Percentiles rank a stretch among this genome's conserved stretches.
phyloP scores from a whole-genome alignment of 2,797 vertebrate genomes.

The Lycodopsis pacificus region DNA sequence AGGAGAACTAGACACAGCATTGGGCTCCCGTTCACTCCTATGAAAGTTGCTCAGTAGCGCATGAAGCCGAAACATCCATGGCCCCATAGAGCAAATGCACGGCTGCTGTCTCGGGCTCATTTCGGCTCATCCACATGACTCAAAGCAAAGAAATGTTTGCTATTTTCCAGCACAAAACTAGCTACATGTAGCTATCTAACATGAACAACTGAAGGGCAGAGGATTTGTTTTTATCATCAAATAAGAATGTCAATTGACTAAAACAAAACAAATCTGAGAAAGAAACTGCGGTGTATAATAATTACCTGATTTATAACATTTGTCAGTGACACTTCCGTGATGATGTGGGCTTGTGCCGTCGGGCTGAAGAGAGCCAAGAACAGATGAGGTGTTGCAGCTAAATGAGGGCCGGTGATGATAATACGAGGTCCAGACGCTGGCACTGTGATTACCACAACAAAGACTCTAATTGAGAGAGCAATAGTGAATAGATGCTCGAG shows the following conservation, averaged over 20 bases:
- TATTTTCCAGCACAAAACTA: neutral
- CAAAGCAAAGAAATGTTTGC: neutral
- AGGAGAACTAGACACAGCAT: no score
- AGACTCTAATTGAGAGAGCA: constrained; percentile 51
- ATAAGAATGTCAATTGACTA: neutral
- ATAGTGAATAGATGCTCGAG: constrained; percentile 48
- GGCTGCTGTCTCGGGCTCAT: neutral
- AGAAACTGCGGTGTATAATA: neutral
- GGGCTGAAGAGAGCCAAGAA: constrained; percentile 18
- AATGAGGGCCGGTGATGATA: constrained; percentile 42
- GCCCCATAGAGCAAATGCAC: no score
- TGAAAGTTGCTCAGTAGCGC: neutral
- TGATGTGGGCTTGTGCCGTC: neutral
- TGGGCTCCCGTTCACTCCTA: neutral
- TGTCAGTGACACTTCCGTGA: neutral
- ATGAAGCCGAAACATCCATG: neutral
- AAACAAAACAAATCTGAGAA: neutral
- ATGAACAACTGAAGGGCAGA: neutral
- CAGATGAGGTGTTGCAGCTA: constrained; percentile 27
- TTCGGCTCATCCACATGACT: neutral
- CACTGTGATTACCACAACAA: constrained; percentile 66
- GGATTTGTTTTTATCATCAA: neutral
- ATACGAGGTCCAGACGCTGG: constrained; percentile 24
- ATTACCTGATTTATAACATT: constrained; percentile 7
- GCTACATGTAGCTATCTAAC: neutral